Conservation (phyloP, 2,888 invertebrate genomes). For the Amphipyra berbera region DNA sequence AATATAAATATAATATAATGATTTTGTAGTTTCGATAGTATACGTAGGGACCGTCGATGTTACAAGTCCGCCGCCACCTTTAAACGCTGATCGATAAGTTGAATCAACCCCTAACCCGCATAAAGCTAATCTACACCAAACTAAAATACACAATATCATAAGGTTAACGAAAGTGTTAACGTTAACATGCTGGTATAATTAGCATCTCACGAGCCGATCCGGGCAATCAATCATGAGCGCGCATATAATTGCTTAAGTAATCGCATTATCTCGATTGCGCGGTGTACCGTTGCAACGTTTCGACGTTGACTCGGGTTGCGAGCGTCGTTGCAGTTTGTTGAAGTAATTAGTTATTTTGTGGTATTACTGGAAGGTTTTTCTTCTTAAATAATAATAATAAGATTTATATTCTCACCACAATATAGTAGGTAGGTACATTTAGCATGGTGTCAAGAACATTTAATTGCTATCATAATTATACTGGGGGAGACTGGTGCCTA, state of each 20-base stretch:
- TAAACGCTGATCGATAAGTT: background rate
- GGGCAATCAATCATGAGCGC: slow-evolving; percentile 47
- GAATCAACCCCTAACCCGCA: slow-evolving; percentile 33
- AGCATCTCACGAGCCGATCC: slow-evolving; percentile 31
- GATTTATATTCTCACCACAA: too few relatives aligned
- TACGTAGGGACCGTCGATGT: too few relatives aligned
- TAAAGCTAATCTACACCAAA: slow-evolving; percentile 18
- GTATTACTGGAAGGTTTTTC: background rate
- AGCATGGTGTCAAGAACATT: too few relatives aligned
- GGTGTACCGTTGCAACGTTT: slow-evolving; percentile 58
- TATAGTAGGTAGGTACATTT: too few relatives aligned
- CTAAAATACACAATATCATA: slow-evolving; percentile 15
- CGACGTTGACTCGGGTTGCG: slow-evolving; percentile 49
- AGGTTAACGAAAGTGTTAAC: slow-evolving; percentile 32
- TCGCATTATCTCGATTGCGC: slow-evolving; percentile 43
- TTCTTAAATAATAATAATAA: too few relatives aligned
- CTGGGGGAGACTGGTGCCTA: too few relatives aligned
- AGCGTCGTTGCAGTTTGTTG: background rate
- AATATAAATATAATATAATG: too few relatives aligned
- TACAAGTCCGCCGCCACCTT: too few relatives aligned
- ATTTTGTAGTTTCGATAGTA: too few relatives aligned
- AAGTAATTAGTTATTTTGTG: background rate
- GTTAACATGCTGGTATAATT: slow-evolving; percentile 30
- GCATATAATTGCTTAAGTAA: slow-evolving; percentile 55
- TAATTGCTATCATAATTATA: too few relatives aligned